A percentile compares a stretch with the other conserved stretches of the same genome.
Evolutionary conservation across 2,113 vertebrate species (phyloP).

Genomic region (Actenoides lindsayi): DNA sequence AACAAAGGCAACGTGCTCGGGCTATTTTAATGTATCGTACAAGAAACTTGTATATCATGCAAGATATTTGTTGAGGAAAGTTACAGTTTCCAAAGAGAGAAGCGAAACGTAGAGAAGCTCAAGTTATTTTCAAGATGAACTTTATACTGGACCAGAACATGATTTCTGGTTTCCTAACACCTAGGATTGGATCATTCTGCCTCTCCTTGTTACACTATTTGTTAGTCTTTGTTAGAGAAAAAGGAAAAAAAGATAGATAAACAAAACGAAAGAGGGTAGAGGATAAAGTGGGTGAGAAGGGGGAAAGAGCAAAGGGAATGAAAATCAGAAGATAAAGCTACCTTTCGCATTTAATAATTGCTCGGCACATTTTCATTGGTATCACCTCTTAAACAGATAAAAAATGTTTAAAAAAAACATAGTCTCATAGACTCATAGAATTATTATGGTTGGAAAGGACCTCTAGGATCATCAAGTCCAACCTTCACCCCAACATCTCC

Average conservation of each 20-base stretch:
- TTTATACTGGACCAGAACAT: not conserved
- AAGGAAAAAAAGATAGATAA: not conserved
- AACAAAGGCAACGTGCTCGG: not conserved
- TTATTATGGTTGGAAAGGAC: no score
- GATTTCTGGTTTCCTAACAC: not conserved
- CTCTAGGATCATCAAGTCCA: no score
- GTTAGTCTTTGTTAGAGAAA: not conserved
- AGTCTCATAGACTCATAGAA: not conserved
- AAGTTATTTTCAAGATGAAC: not conserved
- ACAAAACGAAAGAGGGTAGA: not conserved
- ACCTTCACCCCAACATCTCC: no score
- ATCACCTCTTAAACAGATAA: not conserved
- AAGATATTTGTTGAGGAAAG: not conserved
- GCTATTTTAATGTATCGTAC: not conserved
- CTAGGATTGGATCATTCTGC: not conserved
- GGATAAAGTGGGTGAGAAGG: not conserved
- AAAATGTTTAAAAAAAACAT: not conserved
- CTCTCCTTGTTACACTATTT: not conserved
- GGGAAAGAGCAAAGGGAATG: not conserved
- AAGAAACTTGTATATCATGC: not conserved
- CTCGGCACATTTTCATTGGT: not conserved
- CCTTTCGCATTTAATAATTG: not conserved
- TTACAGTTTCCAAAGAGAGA: not conserved
- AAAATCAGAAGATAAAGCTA: not conserved
- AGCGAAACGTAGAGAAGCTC: not conserved